These are phyloP conservation scores for Corydoras sp. DNA, from an alignment of 2,113 vertebrate species.

Conservation along the genomic window DNA sequence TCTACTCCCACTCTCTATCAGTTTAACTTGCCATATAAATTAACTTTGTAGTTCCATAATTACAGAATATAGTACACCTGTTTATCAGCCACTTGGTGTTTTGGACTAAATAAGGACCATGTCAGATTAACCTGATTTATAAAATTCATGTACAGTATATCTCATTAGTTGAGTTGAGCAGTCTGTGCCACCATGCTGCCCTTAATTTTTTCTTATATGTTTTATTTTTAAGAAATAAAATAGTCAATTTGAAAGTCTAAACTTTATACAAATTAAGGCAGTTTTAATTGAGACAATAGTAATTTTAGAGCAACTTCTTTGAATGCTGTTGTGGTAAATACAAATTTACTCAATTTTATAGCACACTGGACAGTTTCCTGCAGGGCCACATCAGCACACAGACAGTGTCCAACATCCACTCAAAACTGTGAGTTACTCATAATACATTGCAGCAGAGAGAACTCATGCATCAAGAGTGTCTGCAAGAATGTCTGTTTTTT, in stretches of 20 bases:
- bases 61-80: too few relatives aligned
- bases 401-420: constrained; percentile 23
- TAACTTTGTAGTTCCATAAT: too few relatives aligned
- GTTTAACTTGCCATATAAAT: too few relatives aligned
- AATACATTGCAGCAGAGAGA: constrained; percentile 19
- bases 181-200: too few relatives aligned
- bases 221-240: too few relatives aligned
- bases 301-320: constrained; percentile 8
- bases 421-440: constrained; percentile 19
- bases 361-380: constrained; percentile 26
- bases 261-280: constrained; percentile 13
- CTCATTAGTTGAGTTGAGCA: too few relatives aligned
- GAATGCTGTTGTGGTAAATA: constrained; percentile 5
- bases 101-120: too few relatives aligned
- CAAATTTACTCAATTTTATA: constrained; percentile 6
- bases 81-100: too few relatives aligned
- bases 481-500: constrained; percentile 16
- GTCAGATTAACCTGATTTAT: too few relatives aligned
- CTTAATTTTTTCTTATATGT: too few relatives aligned
- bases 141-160: too few relatives aligned
- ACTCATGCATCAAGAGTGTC: constrained; percentile 4
- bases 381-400: constrained; percentile 38
- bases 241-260: neutral
- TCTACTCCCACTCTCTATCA: too few relatives aligned
- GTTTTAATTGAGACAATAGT: constrained; percentile 8